Percentiles rank a stretch among this genome's conserved stretches.
phyloP scores from a whole-genome alignment of 2,113 vertebrate species.

The Trichechus manatus region DNA sequence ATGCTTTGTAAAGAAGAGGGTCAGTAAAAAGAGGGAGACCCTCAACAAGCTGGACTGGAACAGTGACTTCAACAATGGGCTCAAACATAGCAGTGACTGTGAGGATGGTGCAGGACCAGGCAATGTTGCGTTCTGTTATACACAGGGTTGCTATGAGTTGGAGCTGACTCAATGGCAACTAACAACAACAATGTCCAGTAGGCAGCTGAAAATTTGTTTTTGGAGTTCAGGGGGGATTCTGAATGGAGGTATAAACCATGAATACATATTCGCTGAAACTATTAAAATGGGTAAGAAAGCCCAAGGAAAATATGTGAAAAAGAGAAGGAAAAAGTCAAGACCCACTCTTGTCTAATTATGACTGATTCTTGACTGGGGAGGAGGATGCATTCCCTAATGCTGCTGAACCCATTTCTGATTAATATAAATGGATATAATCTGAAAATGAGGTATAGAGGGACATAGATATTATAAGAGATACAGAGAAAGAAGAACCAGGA shows the following conservation, averaged over 20 bases:
- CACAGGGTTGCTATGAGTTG: neutral
- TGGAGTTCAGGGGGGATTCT: neutral
- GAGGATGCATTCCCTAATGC: neutral
- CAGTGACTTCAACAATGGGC: neutral
- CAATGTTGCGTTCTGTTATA: neutral
- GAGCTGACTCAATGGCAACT: neutral
- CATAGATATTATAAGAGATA: neutral
- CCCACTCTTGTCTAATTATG: slow-evolving; percentile 4
- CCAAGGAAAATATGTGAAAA: slow-evolving; percentile 2
- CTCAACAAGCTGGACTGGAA: neutral
- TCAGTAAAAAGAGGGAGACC: neutral
- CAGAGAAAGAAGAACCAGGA: neutral
- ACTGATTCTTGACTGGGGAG: neutral
- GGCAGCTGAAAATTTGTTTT: neutral
- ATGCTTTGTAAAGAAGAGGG: neutral
- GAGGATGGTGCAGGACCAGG: neutral
- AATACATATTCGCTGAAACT: neutral
- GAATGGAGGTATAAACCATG: neutral
- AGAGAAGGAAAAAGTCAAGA: neutral
- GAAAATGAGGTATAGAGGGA: neutral
- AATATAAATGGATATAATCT: neutral
- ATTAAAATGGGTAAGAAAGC: neutral
- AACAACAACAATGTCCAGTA: neutral
- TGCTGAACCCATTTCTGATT: neutral
- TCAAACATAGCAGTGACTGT: neutral